Evolutionary conservation across 2,888 invertebrate species (phyloP), one percentile per base, ranked within the genome.

Genomic region (Chrysodeixis includens): DNA sequence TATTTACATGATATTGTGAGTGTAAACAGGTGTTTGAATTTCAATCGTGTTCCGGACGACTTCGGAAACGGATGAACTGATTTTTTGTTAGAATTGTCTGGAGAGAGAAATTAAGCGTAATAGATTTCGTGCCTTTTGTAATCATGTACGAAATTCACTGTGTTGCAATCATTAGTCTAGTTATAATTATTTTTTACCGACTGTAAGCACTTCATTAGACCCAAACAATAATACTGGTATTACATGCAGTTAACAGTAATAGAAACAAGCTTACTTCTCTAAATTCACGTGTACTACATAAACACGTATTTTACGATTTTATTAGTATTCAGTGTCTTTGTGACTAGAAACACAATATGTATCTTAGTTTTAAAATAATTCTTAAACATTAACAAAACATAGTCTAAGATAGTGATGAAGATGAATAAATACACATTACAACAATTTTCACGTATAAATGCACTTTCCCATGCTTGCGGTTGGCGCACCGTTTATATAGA

Each of bases 1-100:
- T 73, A 64, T 76, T 62, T 70, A 61, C 40, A 26, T 64, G 71
- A 51, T 60, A 53, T 59, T 64, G 56, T 9, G 58, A 71, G 66
- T 56, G 52, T 76, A 59, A 65, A 59, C 72, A 66, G 52, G 57
- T 58, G 62, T 60, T 52, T 22, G 52, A 46, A 63, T 9, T 40
- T 49, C 30, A 49, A 30, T 26, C 40, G 18, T 61, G 52, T 51
- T 53, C 58, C 57, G 55, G 57, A 35, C 26, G 10, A 26, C 64
- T 35, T 56, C 71, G 57, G 71, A 76, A 76, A 71, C 52, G 49
- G 46, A 58, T 64, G 40, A n/a, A 46, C 55, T 16, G 35, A 30
- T 55, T 10, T 22, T 56, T 22, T 32, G 56, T 8, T 30, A 14
- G n/a, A 40, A 52, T 32, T 14, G 44, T 56, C 4, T n/a, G 49